Evolutionary conservation across 2,888 invertebrate genomes (phyloP).

Genomic region (Zeuzera pyrina): DNA sequence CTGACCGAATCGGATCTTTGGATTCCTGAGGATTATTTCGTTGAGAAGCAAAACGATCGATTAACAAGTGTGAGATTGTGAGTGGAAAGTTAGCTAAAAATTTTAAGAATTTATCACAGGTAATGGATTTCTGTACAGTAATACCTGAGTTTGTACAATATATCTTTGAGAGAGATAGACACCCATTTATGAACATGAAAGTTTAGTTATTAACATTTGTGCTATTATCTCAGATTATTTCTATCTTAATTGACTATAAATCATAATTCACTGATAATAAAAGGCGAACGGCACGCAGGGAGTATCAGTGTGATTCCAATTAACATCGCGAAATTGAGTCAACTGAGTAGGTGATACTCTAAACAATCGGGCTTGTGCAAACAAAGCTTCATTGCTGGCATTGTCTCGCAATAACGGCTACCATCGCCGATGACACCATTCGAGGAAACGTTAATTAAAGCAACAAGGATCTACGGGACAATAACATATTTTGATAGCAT

Average conservation of each 20-base stretch:
- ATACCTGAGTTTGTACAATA: too few species aligned
- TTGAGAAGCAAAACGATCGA: too few species aligned
- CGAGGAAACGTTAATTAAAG: slow-evolving; percentile 64
- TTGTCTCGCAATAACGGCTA: slow-evolving; percentile 24
- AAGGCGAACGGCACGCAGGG: slow-evolving; percentile 38
- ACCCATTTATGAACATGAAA: too few species aligned
- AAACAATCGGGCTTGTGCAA: slow-evolving; percentile 21
- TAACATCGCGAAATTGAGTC: slow-evolving; percentile 54
- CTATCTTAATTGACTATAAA: slow-evolving; percentile 46
- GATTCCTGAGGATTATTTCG: too few species aligned
- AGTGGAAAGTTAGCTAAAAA: too few species aligned
- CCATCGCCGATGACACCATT: slow-evolving; percentile 47
- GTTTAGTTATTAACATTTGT: too few species aligned
- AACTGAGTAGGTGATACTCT: slow-evolving; percentile 15
- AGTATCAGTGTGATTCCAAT: slow-evolving; percentile 53
- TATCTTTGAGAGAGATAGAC: too few species aligned
- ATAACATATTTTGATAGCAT: slow-evolving; percentile 46
- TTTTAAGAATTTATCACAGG: too few species aligned
- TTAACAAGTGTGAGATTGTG: too few species aligned
- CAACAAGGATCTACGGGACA: slow-evolving; percentile 44
- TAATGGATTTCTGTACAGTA: too few species aligned
- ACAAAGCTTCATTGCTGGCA: slow-evolving; percentile 40
- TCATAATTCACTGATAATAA: slow-evolving; percentile 54
- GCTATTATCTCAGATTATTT: slow-evolving; percentile 22
- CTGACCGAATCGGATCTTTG: too few species aligned